These are phyloP conservation scores for Odontothrips loti DNA, from an alignment of 2,888 invertebrate genomes.

Conservation along the genomic window DNA sequence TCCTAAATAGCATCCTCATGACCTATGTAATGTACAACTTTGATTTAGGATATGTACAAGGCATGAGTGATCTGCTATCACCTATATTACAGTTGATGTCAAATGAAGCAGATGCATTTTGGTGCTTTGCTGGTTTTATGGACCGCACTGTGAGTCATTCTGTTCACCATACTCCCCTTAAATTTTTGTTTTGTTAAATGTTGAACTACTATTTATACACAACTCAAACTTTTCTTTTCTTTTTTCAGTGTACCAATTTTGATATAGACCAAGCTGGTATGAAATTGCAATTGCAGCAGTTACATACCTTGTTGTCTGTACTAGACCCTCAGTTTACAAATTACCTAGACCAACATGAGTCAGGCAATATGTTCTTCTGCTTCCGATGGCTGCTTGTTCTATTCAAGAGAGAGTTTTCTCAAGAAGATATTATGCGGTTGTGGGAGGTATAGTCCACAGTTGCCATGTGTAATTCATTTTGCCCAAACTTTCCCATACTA, in stretches of 20 bases:
- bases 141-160: slow-evolving; percentile 72
- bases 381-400: slow-evolving; percentile 96
- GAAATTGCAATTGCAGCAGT: slow-evolving; percentile 83
- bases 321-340: slow-evolving; percentile 79
- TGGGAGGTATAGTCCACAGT: slow-evolving; percentile 72
- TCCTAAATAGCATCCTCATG: slow-evolving; percentile 89
- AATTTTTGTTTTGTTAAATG: neutral
- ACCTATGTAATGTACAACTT: slow-evolving; percentile 99
- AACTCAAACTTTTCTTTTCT: slow-evolving; percentile 29
- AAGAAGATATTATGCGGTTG: slow-evolving; percentile 78
- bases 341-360: slow-evolving; percentile 81
- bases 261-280: slow-evolving; percentile 96
- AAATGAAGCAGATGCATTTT: slow-evolving; percentile 94
- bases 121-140: slow-evolving; percentile 99
- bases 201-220: slow-evolving; percentile 10
- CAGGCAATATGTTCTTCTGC: slow-evolving; percentile 97
- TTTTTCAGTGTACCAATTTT: slow-evolving; percentile 74
- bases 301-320: slow-evolving; percentile 75
- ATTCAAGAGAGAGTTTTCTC: slow-evolving; percentile 91
- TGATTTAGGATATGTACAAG: slow-evolving; percentile 92
- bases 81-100: slow-evolving; percentile 84
- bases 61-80: slow-evolving; percentile 96
- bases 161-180: neutral
- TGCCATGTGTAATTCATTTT: neutral
- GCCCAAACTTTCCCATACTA: neutral